Evolutionary conservation across 1,140 invertebrate genomes (phyloP), one percentile per base, ranked within the genome.

Genomic region (Hetaerina americana): DNA sequence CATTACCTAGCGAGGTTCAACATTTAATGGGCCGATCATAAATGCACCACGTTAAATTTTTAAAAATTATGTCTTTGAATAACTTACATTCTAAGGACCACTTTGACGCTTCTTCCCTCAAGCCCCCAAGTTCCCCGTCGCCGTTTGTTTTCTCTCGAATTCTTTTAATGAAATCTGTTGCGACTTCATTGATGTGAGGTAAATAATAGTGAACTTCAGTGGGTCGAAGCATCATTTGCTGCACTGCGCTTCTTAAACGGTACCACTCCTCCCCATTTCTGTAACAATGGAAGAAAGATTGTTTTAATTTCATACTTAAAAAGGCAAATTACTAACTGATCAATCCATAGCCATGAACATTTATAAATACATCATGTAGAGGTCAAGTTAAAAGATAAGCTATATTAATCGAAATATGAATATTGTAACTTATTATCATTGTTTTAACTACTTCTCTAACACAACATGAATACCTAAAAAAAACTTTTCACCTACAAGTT

Each of bases 251-350:
- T 68, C 82, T 73, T 2, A 84, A 73, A 26, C 77, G 77, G 72
- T 83, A 84, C 84, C 84, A 85, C 74, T 83, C 79, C 74, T 84
- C 83, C n/a, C 83, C 83, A 73, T 84, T 84, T 26, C 83, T 84
- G 72, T 25, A 76, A 71, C 40, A 12, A 71, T 18, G 68, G 15
- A 66, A n/a, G 5, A 66, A 29, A 27, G 5, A 6, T 67, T 67
- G 5, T 67, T 27, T 26, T 5, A 25, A 49, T 66, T 71, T 25
- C 26, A 66, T 66, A 66, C n/a, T n/a, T n/a, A n/a, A n/a, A n/a
- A n/a, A n/a, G n/a, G n/a, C n/a, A n/a, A n/a, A n/a, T n/a, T n/a
- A n/a, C n/a, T n/a, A n/a, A n/a, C n/a, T n/a, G n/a, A n/a, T n/a
- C n/a, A n/a, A n/a, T n/a, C n/a, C n/a, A n/a, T n/a, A n/a, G n/a